These are phyloP conservation scores for Haliaeetus leucogaster DNA, from an alignment of 2,113 vertebrate genomes.

Conservation along the genomic window DNA sequence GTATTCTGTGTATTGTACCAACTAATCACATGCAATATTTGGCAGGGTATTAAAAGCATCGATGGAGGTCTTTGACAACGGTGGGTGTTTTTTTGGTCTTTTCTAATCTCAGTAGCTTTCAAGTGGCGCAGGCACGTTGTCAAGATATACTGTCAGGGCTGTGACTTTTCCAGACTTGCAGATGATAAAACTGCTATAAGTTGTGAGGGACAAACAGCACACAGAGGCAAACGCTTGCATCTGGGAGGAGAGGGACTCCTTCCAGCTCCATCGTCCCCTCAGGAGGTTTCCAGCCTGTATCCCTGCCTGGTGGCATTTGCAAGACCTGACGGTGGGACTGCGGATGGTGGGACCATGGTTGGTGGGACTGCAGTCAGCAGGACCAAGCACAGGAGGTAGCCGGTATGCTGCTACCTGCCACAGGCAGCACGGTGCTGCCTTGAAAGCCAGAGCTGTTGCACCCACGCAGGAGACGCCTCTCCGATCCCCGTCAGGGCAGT, in stretches of 20 bases:
- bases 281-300: background rate
- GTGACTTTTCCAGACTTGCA: background rate
- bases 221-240: background rate
- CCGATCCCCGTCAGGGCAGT: background rate
- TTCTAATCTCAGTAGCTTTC: constrained; percentile 16
- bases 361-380: background rate
- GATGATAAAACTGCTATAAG: background rate
- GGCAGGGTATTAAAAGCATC: constrained; percentile 26
- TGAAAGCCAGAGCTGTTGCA: background rate
- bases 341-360: no score
- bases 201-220: background rate
- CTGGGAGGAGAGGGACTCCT: background rate
- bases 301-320: background rate
- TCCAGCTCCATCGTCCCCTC: background rate
- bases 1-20: background rate
- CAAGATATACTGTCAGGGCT: background rate
- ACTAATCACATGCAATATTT: constrained; percentile 4
- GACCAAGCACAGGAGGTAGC: background rate
- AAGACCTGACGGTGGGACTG: accelerated
- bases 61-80: background rate
- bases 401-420: accelerated
- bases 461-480: background rate
- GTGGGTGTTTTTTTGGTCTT: background rate
- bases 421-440: background rate
- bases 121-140: background rate